Evolutionary conservation across 2,797 vertebrate genomes (phyloP).

Genomic region (Gallirallus australis): DNA sequence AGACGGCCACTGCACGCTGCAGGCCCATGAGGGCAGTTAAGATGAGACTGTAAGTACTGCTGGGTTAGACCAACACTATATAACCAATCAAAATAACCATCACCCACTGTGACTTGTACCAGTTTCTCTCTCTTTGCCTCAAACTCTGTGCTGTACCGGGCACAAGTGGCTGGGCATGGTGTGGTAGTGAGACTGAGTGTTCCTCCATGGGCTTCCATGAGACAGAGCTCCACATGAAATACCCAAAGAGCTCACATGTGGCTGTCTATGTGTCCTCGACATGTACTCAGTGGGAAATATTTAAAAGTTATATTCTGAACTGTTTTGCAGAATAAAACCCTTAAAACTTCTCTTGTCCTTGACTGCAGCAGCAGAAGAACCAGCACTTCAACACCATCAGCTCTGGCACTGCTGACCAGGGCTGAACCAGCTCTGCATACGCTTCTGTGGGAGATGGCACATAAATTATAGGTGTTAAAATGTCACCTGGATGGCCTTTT

Average conservation of each 20-base stretch:
- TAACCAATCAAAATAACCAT: background rate
- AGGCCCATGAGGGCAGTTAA: background rate
- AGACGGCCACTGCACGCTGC: background rate
- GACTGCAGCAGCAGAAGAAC: background rate
- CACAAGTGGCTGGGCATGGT: background rate
- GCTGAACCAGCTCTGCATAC: background rate
- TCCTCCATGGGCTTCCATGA: background rate
- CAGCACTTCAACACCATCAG: background rate
- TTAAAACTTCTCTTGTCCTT: background rate
- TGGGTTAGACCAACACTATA: background rate
- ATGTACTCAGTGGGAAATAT: background rate
- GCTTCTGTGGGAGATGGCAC: accelerated
- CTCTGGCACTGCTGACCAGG: background rate
- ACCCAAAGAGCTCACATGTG: background rate
- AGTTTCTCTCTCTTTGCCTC: background rate
- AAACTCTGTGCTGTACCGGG: accelerated
- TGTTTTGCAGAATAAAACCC: background rate
- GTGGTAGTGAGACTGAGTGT: background rate
- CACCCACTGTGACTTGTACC: background rate
- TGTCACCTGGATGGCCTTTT: background rate
- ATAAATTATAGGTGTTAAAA: background rate
- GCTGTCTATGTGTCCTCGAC: background rate
- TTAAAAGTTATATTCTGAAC: background rate
- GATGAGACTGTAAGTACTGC: background rate
- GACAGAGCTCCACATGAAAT: background rate